A percentile compares a stretch with the other conserved stretches of the same genome.
phyloP scores from a whole-genome alignment of 1,140 invertebrate species.

The Cecropterus lyciades region DNA sequence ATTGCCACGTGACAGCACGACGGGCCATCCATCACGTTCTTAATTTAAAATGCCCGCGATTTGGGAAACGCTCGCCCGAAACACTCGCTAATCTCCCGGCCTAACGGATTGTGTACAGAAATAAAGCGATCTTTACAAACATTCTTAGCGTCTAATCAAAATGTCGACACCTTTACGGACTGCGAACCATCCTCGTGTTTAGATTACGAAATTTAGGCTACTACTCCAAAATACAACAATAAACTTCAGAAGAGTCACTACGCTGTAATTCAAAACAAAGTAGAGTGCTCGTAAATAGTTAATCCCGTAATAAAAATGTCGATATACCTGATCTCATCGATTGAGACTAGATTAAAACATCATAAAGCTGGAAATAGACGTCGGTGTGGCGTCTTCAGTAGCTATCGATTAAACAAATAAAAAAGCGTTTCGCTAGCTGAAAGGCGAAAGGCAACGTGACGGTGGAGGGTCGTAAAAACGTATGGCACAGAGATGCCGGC shows the following conservation, averaged over 20 bases:
- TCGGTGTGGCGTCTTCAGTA: slow-evolving; percentile 72
- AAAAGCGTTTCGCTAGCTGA: slow-evolving; percentile 76
- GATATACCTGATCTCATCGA: slow-evolving; percentile 73
- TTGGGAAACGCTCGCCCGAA: slow-evolving; percentile 62
- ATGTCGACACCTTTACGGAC: slow-evolving; percentile 54
- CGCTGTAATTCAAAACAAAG: slow-evolving; percentile 75
- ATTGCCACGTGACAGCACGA: slow-evolving; percentile 73
- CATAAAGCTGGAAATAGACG: slow-evolving; percentile 73
- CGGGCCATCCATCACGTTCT: slow-evolving; percentile 80
- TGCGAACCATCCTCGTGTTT: slow-evolving; percentile 45
- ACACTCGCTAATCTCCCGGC: slow-evolving; percentile 68
- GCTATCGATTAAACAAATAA: slow-evolving; percentile 83
- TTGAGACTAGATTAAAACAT: slow-evolving; percentile 69
- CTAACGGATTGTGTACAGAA: slow-evolving; percentile 57
- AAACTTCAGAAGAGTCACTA: slow-evolving; percentile 66
- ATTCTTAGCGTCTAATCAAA: slow-evolving; percentile 61
- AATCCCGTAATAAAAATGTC: slow-evolving; percentile 77
- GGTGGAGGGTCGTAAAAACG: slow-evolving; percentile 77
- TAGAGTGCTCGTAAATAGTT: slow-evolving; percentile 80
- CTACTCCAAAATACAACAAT: slow-evolving; percentile 62
- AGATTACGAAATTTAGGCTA: slow-evolving; percentile 52
- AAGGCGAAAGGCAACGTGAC: slow-evolving; percentile 78
- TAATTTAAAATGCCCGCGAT: slow-evolving; percentile 81
- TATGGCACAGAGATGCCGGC: slow-evolving; percentile 80
- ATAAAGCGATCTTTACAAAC: slow-evolving; percentile 67